Evolutionary conservation across 2,888 invertebrate species (phyloP).

Genomic region (Drosophila rellima): DNA sequence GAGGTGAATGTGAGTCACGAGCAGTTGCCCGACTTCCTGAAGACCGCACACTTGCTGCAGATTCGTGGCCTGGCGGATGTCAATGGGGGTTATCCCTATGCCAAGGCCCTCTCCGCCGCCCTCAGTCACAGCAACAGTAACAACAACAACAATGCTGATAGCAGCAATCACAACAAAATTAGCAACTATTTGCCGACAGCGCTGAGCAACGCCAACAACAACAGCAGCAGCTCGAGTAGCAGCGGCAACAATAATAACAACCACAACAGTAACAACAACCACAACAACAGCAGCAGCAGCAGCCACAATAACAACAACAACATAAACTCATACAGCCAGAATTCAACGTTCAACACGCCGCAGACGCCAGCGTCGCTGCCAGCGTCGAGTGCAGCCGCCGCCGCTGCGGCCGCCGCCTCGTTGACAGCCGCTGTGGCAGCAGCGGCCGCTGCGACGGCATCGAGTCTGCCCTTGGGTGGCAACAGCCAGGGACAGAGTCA

Average conservation of each 20-base stretch:
- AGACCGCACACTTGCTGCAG: constrained; percentile 95
- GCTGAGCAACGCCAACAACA: constrained; percentile 58
- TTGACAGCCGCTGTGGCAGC: constrained; percentile 64
- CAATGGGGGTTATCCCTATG: constrained; percentile 84
- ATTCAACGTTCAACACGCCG: constrained; percentile 70
- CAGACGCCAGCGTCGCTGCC: constrained; percentile 60
- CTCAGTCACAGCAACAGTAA: constrained; percentile 67
- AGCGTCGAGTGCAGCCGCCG: constrained; percentile 64
- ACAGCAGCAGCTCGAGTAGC: constrained; percentile 35
- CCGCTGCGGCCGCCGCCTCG: constrained; percentile 67
- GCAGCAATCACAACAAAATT: constrained; percentile 62
- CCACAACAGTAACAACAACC: constrained; percentile 42
- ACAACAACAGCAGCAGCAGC: constrained; percentile 44
- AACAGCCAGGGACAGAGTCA: constrained; percentile 55
- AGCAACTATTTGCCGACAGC: constrained; percentile 73
- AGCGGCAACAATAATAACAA: constrained; percentile 38
- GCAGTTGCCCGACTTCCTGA: constrained; percentile 93
- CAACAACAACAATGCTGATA: constrained; percentile 66
- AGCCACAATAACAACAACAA: constrained; percentile 48
- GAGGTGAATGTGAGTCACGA: constrained; percentile 96
- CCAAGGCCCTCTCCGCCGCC: constrained; percentile 70
- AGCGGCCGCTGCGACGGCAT: constrained; percentile 59
- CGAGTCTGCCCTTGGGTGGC: constrained; percentile 45
- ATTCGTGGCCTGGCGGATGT: constrained; percentile 95
- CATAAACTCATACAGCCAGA: constrained; percentile 57